These are phyloP conservation scores for Psittacara wagleri DNA, from an alignment of 2,113 vertebrate species.

Conservation along the genomic window DNA sequence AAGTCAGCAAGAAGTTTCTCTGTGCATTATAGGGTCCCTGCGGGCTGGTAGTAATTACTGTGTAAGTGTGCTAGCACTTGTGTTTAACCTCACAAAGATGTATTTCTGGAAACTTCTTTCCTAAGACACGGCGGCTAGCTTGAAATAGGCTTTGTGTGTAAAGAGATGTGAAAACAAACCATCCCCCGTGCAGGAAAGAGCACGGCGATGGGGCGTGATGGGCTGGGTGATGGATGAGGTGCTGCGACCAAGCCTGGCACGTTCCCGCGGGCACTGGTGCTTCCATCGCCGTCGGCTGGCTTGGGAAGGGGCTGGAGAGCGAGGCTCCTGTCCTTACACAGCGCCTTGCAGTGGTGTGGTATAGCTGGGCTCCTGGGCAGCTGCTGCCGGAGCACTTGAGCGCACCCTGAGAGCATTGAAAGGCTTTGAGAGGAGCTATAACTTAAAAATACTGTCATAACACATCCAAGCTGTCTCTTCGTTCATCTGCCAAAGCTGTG, in stretches of 20 bases:
- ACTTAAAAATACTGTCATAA: neutral
- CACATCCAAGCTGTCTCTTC: neutral
- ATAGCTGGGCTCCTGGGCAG: neutral
- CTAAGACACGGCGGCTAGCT: neutral
- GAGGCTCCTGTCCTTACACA: neutral
- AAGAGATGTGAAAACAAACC: fast-evolving
- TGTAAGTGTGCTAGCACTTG: neutral
- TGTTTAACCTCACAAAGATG: neutral
- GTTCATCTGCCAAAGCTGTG: neutral
- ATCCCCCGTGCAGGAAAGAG: neutral
- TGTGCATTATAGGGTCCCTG: neutral
- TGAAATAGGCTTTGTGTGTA: neutral
- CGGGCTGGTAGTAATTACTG: slow-evolving; percentile 47
- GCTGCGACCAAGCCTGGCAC: neutral
- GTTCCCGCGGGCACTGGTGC: fast-evolving
- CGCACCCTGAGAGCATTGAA: neutral
- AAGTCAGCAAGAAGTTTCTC: slow-evolving; percentile 7
- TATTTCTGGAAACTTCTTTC: slow-evolving; percentile 34
- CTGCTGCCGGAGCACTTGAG: neutral
- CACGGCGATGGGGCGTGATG: fast-evolving
- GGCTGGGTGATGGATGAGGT: neutral
- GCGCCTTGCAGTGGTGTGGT: neutral
- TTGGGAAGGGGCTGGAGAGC: neutral
- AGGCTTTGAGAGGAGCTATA: neutral
- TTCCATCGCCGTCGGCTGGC: fast-evolving